Evolutionary conservation across 2,888 invertebrate genomes (phyloP), one percentile per base, ranked within the genome.

Genomic region (Drosophila pseudotakahashii): DNA sequence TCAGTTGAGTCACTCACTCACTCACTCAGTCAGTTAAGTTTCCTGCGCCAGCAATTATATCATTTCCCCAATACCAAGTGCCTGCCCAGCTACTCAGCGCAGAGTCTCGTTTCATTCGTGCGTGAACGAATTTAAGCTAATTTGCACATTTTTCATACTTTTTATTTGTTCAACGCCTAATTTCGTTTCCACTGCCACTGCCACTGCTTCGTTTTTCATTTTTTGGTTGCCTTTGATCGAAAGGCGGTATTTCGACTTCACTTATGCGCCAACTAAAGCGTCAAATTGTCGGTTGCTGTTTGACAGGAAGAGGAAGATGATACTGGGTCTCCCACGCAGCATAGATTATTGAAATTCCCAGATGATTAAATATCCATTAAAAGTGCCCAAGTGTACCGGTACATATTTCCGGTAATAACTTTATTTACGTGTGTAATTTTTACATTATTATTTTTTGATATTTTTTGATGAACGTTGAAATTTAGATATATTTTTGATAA

Each of bases 1-100:
- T n/a, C 47, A 52, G 76, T 73, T 55, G 51, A 70, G 45, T 47
- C 14, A 19, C 19, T 19, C 2, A 80, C 70, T 79, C 80, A 82
- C 72, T 79, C 73, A 73, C 73, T 73, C 73, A 73, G 70, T 73
- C 74, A 68, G 71, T 75, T 73, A 73, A 75, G 77, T 81, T 82
- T 86, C 87, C 82, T 86, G 82, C 73, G 84, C 75, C 81, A 82
- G 84, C 82, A 86, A 82, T 82, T 82, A 82, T 82, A 84, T 87
- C 82, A 82, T 81, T 87, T 82, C 79, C 83, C 73, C 71, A 59
- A 55, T 63, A 66, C 72, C 73, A 58, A 73, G 73, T 72, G 62
- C 48, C 51, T 32, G 36, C 51, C 34, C 19, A 11, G 53, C 44
- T 10, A 41, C 41, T 41, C 41, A 16, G 41, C 10, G 54, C 16